phyloP scores from a whole-genome alignment of 1,140 invertebrate species.

The Pseudomyrmex cubaensis region DNA sequence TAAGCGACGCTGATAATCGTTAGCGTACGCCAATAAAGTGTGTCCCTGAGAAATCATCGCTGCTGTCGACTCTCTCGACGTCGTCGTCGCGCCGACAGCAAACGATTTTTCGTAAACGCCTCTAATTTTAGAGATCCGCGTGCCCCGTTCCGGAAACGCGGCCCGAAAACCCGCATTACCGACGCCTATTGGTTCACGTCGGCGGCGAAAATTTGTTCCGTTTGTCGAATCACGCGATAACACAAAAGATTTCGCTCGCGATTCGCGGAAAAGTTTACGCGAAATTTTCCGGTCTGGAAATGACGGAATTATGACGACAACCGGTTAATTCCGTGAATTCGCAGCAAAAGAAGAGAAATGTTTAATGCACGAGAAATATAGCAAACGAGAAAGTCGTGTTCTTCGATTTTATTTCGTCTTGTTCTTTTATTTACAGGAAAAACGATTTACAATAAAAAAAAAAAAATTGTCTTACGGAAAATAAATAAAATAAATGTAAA shows the following conservation, averaged over 20 bases:
- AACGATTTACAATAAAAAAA: too few species aligned
- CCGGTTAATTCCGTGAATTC: not conserved
- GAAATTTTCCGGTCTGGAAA: not conserved
- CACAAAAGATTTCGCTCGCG: not conserved
- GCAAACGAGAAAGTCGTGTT: not conserved
- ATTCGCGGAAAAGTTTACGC: conserved; percentile 20
- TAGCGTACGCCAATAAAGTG: conserved; percentile 34
- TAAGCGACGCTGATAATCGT: conserved; percentile 49
- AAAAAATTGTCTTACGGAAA: too few species aligned
- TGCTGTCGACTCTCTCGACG: not conserved
- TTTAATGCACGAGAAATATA: not conserved
- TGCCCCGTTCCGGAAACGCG: conserved; percentile 50
- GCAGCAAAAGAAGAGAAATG: not conserved
- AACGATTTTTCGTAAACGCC: conserved; percentile 55
- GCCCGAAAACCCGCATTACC: conserved; percentile 25
- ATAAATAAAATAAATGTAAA: too few species aligned
- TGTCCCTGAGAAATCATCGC: conserved; percentile 22
- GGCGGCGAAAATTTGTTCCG: conserved; percentile 15
- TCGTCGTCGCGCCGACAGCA: conserved; percentile 1
- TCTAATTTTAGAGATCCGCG: conserved; percentile 64
- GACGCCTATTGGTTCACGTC: not conserved
- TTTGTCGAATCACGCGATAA: conserved; percentile 23
- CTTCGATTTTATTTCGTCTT: conserved; percentile 15
- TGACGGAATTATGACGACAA: not conserved
- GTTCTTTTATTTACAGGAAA: not conserved